Base-by-base conservation (phyloP, 1,140 invertebrate species). In the Drosophila lacteicornis region DNA sequence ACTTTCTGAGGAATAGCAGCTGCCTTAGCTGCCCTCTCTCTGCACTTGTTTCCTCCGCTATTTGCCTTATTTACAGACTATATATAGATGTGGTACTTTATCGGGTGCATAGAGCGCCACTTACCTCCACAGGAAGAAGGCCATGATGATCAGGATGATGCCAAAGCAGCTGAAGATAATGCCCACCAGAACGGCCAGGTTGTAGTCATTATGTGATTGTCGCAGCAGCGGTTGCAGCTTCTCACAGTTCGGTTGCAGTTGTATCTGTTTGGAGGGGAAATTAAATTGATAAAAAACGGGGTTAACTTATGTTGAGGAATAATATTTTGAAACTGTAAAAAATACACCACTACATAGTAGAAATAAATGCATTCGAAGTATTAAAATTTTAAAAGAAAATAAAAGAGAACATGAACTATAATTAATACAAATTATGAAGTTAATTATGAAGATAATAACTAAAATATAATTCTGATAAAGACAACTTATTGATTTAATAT, bases 61-160 rank as follows among this genome's bases (percentile, higher is more conserved):
- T 36, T 36, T 36, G 33, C 33, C 33, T n/a, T 36, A 17, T 27
- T 1, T 38, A 40, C 38, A 56, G 53, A 8, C n/a, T 42, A 19
- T 22, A 43, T 71, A 30, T 9, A 42, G 27, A 17, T 50, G 22
- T 33, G 36, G 12, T 17, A 19, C 19, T 9, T 5, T 7, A 46
- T 46, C 5, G n/a, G 15, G 15, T n/a, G 42, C 73, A 59, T 19
- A 65, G 79, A 86, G 51, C 91, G 71, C 91, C 77, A 94, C 94
- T 94, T 94, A 96, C 96, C 96, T 96, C 96, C 96, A 97, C 30
- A 97, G 92, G 62, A 97, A 93, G 92, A 97, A 95, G 55, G 95
- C 95, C 82, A 95, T 94, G 53, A 96, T 94, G 61, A 95, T 94
- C 58, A 97, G 93, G 81, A 96, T 93, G 56, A 97, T 94, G 59